Percentiles rank a stretch among this genome's conserved stretches.
Conservation (phyloP, 2,797 vertebrate species). For the Moxostoma hubbsi region DNA sequence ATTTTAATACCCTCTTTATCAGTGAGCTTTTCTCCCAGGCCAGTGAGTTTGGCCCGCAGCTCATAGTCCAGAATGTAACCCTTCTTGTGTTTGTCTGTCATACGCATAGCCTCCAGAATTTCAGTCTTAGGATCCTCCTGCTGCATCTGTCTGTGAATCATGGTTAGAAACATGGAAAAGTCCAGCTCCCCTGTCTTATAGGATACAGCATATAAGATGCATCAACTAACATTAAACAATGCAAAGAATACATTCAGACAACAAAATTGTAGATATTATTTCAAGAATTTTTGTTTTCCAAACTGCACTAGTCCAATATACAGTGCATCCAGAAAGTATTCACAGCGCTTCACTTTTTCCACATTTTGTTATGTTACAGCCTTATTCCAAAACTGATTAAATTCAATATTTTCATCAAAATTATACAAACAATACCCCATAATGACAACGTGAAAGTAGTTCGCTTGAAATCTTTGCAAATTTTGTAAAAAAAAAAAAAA, state of each 20-base stretch:
- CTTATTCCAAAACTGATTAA: no score
- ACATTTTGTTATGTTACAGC: no score
- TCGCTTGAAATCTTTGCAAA: no score
- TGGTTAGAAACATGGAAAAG: conserved; percentile 92
- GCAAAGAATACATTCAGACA: neutral
- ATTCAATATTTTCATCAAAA: no score
- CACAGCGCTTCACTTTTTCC: no score
- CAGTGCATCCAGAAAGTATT: no score
- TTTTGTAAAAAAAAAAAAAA: no score
- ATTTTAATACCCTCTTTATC: conserved; percentile 85
- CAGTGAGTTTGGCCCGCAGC: conserved; percentile 88
- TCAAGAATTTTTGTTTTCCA: neutral
- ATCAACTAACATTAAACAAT: neutral
- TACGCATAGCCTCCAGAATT: conserved; percentile 89
- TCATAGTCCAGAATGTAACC: conserved; percentile 84
- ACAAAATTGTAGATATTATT: neutral
- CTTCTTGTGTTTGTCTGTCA: conserved; percentile 89
- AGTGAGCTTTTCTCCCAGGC: conserved; percentile 90
- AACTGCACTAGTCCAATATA: neutral
- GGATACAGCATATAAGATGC: conserved; percentile 1
- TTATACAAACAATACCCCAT: no score
- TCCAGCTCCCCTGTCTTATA: conserved; percentile 83
- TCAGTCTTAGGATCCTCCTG: conserved; percentile 91
- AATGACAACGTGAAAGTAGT: no score
- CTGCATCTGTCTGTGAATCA: conserved; percentile 91